Evolutionary conservation across 2,888 invertebrate genomes (phyloP).

Genomic region (Therioaphis trifolii): DNA sequence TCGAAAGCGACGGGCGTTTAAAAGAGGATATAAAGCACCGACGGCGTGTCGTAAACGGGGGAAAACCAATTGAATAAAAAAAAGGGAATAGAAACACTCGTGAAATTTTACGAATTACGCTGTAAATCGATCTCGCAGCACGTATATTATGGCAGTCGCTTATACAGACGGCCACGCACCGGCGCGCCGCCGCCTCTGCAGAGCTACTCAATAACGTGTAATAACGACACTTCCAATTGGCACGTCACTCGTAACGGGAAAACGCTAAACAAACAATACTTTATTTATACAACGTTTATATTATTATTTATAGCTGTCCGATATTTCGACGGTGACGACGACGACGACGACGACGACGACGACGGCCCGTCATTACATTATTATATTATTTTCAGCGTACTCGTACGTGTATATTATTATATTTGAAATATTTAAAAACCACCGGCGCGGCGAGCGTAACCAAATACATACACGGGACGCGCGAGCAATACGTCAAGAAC

Average conservation of each 20-base stretch:
- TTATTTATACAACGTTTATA: conserved; percentile 1
- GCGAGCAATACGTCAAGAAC: no score
- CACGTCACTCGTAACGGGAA: conserved; percentile 24
- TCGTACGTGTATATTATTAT: no score
- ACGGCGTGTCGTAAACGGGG: background rate
- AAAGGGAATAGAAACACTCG: conserved; percentile 24
- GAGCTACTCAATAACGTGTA: conserved; percentile 13
- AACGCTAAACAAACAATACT: conserved; percentile 14
- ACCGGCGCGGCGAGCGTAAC: no score
- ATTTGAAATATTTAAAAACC: no score
- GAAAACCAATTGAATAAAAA: background rate
- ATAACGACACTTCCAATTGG: conserved; percentile 21
- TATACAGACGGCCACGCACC: no score
- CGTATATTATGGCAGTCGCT: no score
- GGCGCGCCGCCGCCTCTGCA: background rate
- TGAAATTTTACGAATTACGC: conserved; percentile 38
- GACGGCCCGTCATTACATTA: conserved; percentile 4
- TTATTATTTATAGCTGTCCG: background rate
- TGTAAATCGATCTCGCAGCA: conserved; percentile 5
- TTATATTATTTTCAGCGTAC: background rate
- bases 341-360: no score
- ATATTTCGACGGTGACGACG: background rate
- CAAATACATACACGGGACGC: no score
- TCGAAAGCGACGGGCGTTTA: background rate
- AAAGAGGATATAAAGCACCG: background rate